These are phyloP conservation scores for Strigamia maritima DNA, from an alignment of 2,888 invertebrate genomes.

Conservation along the genomic window DNA sequence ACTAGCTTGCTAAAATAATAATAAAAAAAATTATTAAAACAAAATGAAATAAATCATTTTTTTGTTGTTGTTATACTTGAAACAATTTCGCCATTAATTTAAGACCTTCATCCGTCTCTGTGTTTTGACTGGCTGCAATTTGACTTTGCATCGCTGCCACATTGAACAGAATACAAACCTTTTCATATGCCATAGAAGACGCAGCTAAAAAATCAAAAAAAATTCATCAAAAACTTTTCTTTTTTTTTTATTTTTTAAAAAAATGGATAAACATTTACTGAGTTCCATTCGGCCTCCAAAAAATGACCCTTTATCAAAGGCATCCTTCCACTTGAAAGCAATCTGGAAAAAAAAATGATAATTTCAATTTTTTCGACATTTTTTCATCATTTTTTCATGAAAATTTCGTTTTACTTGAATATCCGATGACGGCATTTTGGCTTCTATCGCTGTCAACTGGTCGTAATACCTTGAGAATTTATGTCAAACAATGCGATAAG, in stretches of 20 bases:
- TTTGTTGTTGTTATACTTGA: no score
- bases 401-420: slow-evolving; percentile 56
- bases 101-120: slow-evolving; percentile 88
- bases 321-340: slow-evolving; percentile 99
- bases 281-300: slow-evolving; percentile 88
- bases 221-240: no score
- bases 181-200: slow-evolving; percentile 85
- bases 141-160: slow-evolving; percentile 90
- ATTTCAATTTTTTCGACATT: neutral
- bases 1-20: slow-evolving; percentile 62
- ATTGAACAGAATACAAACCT: slow-evolving; percentile 92
- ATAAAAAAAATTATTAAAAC: neutral
- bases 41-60: slow-evolving; percentile 38
- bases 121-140: slow-evolving; percentile 76
- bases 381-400: neutral
- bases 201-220: slow-evolving; percentile 62
- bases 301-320: slow-evolving; percentile 91
- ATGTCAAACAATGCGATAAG: slow-evolving; percentile 29
- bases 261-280: slow-evolving; percentile 63
- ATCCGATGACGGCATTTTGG: slow-evolving; percentile 90
- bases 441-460: slow-evolving; percentile 85
- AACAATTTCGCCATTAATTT: slow-evolving; percentile 87
- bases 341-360: slow-evolving; percentile 62
- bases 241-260: neutral
- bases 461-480: slow-evolving; percentile 81